Percentiles rank a stretch among this genome's conserved stretches.
These are phyloP conservation scores for Ammodytes dubius DNA, from an alignment of 2,113 vertebrate species.

Conservation along the genomic window DNA sequence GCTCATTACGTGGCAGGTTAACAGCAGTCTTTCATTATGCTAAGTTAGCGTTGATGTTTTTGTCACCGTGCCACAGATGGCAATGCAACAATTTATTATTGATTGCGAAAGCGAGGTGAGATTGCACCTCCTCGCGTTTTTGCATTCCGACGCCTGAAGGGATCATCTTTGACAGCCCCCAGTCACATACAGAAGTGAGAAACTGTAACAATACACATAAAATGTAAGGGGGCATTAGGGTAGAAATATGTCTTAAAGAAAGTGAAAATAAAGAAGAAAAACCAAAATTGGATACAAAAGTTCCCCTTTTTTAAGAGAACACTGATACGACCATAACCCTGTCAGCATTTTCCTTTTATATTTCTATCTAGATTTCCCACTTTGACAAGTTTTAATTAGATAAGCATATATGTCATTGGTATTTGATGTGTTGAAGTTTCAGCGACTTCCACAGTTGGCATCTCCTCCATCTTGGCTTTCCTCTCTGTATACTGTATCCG, in stretches of 20 bases:
- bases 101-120: not conserved
- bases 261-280: not conserved
- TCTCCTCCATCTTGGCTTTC: not conserved
- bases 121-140: constrained; percentile 14
- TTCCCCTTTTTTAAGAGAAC: not conserved
- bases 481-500: not conserved
- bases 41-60: constrained; percentile 39
- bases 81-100: not conserved
- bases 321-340: constrained; percentile 40
- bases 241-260: not conserved
- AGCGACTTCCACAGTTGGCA: not conserved
- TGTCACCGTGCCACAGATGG: constrained; percentile 32
- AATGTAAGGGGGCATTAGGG: no score
- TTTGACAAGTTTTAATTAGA: constrained; percentile 55
- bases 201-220: not conserved
- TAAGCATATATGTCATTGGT: constrained; percentile 32
- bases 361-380: constrained; percentile 38
- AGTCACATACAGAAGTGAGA: constrained; percentile 8
- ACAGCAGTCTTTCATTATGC: constrained; percentile 41
- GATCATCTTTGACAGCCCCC: not conserved
- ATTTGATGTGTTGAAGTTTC: constrained; percentile 41
- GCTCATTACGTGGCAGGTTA: constrained; percentile 63
- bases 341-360: constrained; percentile 43
- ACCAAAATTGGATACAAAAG: constrained; percentile 27
- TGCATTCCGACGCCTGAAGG: not conserved